Base-by-base conservation (phyloP, 2,797 vertebrate species). In the Amblyopsis hoosieri region DNA sequence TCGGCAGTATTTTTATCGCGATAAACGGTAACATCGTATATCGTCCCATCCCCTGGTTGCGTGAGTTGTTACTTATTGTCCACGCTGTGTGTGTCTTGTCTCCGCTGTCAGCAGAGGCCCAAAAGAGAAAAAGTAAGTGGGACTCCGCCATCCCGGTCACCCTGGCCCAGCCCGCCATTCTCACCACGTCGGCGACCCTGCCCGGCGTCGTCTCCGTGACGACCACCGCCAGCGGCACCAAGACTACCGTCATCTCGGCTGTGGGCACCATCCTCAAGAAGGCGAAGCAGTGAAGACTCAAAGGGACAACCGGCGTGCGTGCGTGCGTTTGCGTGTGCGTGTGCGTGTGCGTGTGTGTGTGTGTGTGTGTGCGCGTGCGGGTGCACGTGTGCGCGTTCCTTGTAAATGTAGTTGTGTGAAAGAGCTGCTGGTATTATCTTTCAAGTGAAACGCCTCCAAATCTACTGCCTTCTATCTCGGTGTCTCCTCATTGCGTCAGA, bases 81-180 rank as follows among this genome's bases (percentile, higher is more conserved):
- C 50, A 45, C 11, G 29, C 15, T 29, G 2, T 54, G 17, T 69
- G 33, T 19, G 0, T 47, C 66, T 29, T 29, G 23, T 10, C 62
- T 53, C 14, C 7, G 13, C 57, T 10, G 0, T 60, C 69, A 65
- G 65, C 93, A 95, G 97, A 99, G 51, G 94, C 97, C 54, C 97
- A 99, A 79, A 99, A 99, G 91, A 95, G 97, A 81, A 99, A 98
- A 88, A 99, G 97, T 88, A 99, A 99, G 71, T 99, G 97, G 97
- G 97, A 99, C 87, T 99, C 97, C 0, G 97, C 97, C 0, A 96
- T 99, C 69, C 97, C 97, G 0, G 96, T 98, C 47, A 97, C 97
- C 1, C 83, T 98, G 79, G 94, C 96, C 12, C 97, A 99, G 89
- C 96, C 97, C 60, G 87, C 94, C 62, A 94, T 98, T 84, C 94